Evolutionary conservation across 2,888 invertebrate genomes (phyloP).

Genomic region (Lepas anatifera): DNA sequence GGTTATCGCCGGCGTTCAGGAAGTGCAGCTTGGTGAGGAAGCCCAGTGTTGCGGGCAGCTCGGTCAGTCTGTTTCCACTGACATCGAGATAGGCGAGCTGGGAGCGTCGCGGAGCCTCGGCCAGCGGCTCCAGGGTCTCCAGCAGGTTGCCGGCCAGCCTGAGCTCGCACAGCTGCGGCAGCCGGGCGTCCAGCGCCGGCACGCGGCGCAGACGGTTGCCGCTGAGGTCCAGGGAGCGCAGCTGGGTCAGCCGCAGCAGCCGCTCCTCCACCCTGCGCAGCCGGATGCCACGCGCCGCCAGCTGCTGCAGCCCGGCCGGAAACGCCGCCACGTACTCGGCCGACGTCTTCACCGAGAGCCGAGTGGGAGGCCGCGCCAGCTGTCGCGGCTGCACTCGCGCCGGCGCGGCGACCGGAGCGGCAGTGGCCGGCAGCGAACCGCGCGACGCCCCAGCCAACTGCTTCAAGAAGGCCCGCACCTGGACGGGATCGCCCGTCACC

Average conservation of each 20-base stretch:
- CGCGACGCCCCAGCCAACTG: background rate
- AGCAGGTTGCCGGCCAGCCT: conserved; percentile 6
- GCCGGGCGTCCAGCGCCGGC: conserved; percentile 6
- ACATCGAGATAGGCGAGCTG: conserved; percentile 46
- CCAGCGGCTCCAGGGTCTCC: background rate
- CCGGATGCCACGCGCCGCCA: background rate
- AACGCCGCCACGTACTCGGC: background rate
- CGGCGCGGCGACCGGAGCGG: background rate
- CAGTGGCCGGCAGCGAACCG: background rate
- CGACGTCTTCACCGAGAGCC: background rate
- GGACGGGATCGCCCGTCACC: background rate
- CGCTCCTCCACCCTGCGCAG: conserved; percentile 1
- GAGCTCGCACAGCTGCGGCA: conserved; percentile 11
- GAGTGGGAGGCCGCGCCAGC: background rate
- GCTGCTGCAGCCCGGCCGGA: background rate
- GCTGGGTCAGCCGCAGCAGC: conserved; percentile 5
- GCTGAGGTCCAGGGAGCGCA: conserved; percentile 4
- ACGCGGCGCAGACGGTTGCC: background rate
- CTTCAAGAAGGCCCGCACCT: background rate
- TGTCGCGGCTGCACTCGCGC: background rate
- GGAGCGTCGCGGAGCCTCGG: background rate
- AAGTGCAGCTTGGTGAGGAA: conserved; percentile 45
- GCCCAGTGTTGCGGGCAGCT: conserved; percentile 46
- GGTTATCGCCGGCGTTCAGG: conserved; percentile 47
- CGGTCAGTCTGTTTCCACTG: conserved; percentile 56